Percentiles rank a stretch among this genome's conserved stretches.
These are phyloP conservation scores for Puntigrus tetrazona DNA, from an alignment of 2,113 vertebrate species.

Conservation along the genomic window DNA sequence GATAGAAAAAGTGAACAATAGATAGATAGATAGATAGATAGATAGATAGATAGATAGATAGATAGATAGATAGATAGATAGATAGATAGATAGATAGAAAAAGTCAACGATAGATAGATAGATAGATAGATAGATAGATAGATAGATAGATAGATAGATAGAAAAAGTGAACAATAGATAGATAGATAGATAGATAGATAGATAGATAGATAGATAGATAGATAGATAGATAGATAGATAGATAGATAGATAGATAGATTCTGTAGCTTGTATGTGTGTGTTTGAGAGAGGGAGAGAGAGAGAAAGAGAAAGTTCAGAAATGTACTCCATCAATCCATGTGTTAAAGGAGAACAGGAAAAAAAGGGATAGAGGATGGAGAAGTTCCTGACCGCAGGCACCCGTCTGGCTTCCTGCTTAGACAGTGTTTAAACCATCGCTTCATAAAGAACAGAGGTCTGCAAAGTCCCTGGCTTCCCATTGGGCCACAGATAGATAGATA, in stretches of 20 bases:
- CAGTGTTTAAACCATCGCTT: constrained; percentile 17
- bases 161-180: not conserved
- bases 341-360: not conserved
- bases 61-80: not conserved
- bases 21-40: not conserved
- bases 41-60: not conserved
- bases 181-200: not conserved
- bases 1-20: no score
- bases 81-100: not conserved
- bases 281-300: not conserved
- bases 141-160: not conserved
- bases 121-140: not conserved
- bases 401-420: constrained; percentile 52
- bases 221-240: no score
- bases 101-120: no score
- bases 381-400: constrained; percentile 12
- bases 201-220: not conserved
- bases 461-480: constrained; percentile 66
- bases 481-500: constrained; percentile 73
- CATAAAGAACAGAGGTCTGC: constrained; percentile 54
- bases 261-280: not conserved
- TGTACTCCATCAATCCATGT: not conserved
- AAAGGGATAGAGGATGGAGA: constrained; percentile 43
- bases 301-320: no score
- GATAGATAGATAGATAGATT: no score